Evolutionary conservation across 2,797 vertebrate genomes (phyloP).

Genomic region (Clarias platycephalus): DNA sequence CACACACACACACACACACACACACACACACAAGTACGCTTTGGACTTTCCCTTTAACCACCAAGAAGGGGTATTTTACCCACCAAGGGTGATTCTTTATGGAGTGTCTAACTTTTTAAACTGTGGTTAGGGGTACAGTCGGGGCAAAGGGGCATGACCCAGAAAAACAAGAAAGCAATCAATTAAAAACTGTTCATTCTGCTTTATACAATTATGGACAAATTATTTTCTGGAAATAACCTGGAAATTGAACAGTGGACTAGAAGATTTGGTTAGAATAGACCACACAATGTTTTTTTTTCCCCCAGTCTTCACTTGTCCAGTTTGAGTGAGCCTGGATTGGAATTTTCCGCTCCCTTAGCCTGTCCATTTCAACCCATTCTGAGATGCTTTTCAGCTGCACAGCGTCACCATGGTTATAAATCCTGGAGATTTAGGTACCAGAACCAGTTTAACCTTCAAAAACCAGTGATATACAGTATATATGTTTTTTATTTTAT

Average conservation of each 20-base stretch:
- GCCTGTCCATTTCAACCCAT: background rate
- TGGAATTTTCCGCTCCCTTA: background rate
- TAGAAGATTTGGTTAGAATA: too few relatives aligned
- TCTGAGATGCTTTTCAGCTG: background rate
- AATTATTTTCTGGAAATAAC: background rate
- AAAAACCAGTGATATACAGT: too few relatives aligned
- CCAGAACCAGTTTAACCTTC: background rate
- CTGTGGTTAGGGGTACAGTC: background rate
- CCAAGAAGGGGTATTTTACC: conserved; percentile 10
- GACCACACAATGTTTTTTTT: too few relatives aligned
- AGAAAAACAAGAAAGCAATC: background rate
- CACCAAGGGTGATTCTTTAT: background rate
- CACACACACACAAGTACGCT: background rate
- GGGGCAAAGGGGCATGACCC: background rate
- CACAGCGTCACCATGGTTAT: background rate
- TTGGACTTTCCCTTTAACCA: conserved; percentile 35
- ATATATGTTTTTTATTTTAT: too few relatives aligned
- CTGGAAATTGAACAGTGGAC: background rate
- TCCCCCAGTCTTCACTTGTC: background rate
- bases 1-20: background rate
- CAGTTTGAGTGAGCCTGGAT: background rate
- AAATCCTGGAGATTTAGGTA: background rate
- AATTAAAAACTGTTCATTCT: background rate
- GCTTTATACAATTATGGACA: background rate
- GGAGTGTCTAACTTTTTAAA: background rate